A percentile compares a stretch with the other conserved stretches of the same genome.
Conservation (phyloP, 2,888 invertebrate species). For the Camptogramma bilineatum region DNA sequence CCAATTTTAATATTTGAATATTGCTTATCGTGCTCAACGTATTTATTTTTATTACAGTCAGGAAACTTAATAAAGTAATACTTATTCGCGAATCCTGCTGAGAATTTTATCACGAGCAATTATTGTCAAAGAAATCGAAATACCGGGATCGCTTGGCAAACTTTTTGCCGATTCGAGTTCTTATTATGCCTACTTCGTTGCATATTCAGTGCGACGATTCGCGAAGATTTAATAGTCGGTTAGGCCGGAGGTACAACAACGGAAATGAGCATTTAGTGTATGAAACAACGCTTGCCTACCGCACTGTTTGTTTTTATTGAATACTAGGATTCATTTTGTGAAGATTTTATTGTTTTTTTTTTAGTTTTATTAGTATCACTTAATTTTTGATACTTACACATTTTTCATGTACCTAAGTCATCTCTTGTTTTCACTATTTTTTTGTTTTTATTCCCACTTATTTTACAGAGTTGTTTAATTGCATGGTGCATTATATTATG, state of each 20-base stretch:
- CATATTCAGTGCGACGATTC: conserved; percentile 68
- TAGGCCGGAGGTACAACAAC: conserved; percentile 51
- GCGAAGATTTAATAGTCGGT: conserved; percentile 65
- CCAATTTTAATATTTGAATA: conserved; percentile 17
- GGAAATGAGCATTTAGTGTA: conserved; percentile 76
- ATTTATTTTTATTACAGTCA: conserved; percentile 32
- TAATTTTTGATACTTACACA: no score
- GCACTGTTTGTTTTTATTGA: conserved; percentile 49
- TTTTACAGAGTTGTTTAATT: no score
- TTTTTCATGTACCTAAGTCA: no score
- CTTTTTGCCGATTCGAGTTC: conserved; percentile 47
- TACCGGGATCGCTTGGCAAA: conserved; percentile 38
- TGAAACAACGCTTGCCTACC: conserved; percentile 58
- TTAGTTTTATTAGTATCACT: no score
- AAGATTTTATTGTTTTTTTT: no score
- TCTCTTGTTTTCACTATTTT: no score
- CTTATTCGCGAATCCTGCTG: conserved; percentile 41
- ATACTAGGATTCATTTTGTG: not conserved
- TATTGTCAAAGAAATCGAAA: conserved; percentile 41
- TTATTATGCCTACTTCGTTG: conserved; percentile 56
- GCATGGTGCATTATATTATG: no score
- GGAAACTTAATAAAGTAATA: conserved; percentile 42
- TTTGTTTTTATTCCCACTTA: no score
- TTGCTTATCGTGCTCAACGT: conserved; percentile 12
- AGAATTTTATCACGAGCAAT: conserved; percentile 46